Percentiles rank a stretch among this genome's conserved stretches.
phyloP scores from a whole-genome alignment of 2,797 vertebrate genomes.

The Leptoclinus maculatus region DNA sequence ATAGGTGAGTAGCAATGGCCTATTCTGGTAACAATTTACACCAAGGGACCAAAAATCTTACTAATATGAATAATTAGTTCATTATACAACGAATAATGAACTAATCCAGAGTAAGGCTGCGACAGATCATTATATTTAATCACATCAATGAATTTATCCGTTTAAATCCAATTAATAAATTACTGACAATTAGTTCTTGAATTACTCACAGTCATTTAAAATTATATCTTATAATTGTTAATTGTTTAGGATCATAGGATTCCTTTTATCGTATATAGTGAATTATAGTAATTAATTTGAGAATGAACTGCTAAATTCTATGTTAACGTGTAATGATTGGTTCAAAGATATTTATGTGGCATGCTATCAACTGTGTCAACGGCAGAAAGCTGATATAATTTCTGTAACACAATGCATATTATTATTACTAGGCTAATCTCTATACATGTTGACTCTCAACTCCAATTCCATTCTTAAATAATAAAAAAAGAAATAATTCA shows the following conservation, averaged over 20 bases:
- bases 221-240: background rate
- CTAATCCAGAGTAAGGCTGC: background rate
- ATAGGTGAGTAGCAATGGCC: background rate
- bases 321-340: background rate
- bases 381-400: background rate
- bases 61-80: background rate
- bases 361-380: background rate
- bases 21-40: conserved; percentile 1
- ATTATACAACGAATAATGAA: background rate
- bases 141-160: background rate
- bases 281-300: background rate
- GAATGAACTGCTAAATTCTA: background rate
- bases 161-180: background rate
- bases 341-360: background rate
- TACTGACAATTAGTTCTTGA: background rate
- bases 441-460: no score
- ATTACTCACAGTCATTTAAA: background rate
- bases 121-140: background rate
- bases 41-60: background rate
- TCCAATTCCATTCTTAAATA: no score
- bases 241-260: background rate
- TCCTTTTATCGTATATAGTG: background rate
- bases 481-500: no score
- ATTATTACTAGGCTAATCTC: no score
- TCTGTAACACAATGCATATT: background rate